phyloP scores from a whole-genome alignment of 1,140 invertebrate genomes.

The Pantala flavescens region DNA sequence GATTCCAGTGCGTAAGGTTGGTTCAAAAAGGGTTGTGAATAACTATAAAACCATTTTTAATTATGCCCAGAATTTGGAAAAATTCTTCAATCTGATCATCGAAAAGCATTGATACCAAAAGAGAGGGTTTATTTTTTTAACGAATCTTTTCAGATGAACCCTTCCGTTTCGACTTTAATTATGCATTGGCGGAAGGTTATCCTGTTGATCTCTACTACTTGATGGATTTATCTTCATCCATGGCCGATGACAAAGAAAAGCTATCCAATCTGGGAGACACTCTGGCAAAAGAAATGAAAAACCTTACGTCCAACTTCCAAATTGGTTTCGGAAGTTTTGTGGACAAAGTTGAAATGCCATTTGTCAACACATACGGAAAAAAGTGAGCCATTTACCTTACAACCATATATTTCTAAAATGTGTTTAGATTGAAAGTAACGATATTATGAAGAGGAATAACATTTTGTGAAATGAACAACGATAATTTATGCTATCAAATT shows the following conservation, averaged over 20 bases:
- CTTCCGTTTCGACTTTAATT: conserved; percentile 57
- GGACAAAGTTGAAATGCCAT: conserved; percentile 98
- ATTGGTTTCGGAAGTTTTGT: conserved; percentile 98
- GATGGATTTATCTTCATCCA: conserved; percentile 91
- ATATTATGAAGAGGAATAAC: no score
- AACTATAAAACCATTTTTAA: no score
- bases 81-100: conserved; percentile 12
- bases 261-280: conserved; percentile 68
- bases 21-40: no score
- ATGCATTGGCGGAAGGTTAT: conserved; percentile 83
- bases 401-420: no score
- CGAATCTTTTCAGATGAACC: conserved; percentile 51
- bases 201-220: conserved; percentile 94
- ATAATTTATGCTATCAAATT: no score
- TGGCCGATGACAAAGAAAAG: conserved; percentile 87
- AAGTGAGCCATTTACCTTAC: conserved; percentile 45
- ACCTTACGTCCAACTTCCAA: conserved; percentile 86
- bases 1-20: no score
- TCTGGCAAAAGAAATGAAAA: conserved; percentile 72
- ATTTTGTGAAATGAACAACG: no score
- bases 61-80: conserved; percentile 23
- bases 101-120: not conserved
- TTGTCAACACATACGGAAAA: conserved; percentile 68
- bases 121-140: conserved; percentile 4
- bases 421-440: no score